Conservation (phyloP, 2,888 invertebrate genomes). For the Eupeodes luniger region DNA sequence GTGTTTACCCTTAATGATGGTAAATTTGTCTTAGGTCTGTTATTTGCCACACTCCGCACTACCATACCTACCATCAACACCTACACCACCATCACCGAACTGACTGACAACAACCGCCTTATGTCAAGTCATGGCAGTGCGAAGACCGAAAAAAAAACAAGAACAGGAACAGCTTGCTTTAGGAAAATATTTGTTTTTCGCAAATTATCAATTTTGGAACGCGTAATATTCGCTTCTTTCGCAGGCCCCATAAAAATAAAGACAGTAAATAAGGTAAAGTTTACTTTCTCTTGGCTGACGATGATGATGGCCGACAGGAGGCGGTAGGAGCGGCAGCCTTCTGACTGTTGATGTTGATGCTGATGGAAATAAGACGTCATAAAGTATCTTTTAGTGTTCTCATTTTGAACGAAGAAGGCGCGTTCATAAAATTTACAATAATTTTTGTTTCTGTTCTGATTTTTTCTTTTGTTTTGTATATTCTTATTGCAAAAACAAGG, state of each 20-base stretch:
- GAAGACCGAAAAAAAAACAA: no score
- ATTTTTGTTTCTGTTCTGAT: background rate
- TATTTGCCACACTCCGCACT: background rate
- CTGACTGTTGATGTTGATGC: background rate
- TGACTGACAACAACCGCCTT: no score
- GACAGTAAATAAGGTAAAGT: conserved; percentile 47
- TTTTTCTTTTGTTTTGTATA: background rate
- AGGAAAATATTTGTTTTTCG: conserved; percentile 44
- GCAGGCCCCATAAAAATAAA: conserved; percentile 44
- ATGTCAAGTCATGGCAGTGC: background rate
- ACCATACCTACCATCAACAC: background rate
- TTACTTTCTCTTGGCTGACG: conserved; percentile 1
- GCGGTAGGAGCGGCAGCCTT: background rate
- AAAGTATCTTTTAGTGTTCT: conserved; percentile 53
- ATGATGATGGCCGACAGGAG: background rate
- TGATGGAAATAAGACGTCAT: conserved; percentile 36
- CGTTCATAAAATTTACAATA: conserved; percentile 48
- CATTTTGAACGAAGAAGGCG: conserved; percentile 37
- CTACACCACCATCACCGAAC: background rate
- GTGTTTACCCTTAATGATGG: conserved; percentile 44
- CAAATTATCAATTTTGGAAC: conserved; percentile 54
- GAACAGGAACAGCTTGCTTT: background rate
- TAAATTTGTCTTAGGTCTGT: conserved; percentile 36
- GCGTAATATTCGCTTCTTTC: conserved; percentile 23
- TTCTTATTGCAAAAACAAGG: conserved; percentile 27